Percentiles rank a stretch among this genome's conserved stretches.
Evolutionary conservation across 2,113 vertebrate genomes (phyloP).

Genomic region (Lethenteron reissneri): DNA sequence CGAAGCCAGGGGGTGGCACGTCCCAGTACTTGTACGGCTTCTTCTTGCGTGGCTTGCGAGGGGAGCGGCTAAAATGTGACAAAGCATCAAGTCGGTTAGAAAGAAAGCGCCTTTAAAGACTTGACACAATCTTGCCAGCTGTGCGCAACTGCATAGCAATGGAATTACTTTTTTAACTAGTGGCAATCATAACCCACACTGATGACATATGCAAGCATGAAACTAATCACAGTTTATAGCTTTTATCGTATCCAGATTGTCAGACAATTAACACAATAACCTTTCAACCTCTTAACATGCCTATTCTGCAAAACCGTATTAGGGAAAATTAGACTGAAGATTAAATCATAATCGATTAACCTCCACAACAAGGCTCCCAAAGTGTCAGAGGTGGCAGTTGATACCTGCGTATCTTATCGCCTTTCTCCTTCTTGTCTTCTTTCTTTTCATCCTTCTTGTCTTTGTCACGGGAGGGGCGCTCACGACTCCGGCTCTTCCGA

Average conservation of each 20-base stretch:
- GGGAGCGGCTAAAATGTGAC: conserved; percentile 9
- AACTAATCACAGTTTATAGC: not conserved
- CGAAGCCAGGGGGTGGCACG: conserved; percentile 29
- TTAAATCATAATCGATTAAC: not conserved
- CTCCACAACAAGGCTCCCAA: not conserved
- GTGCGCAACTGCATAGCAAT: not conserved
- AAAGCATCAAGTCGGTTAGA: not conserved
- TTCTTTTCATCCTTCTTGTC: conserved; percentile 24
- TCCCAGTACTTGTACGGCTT: conserved; percentile 29
- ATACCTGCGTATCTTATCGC: not conserved
- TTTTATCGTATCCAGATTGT: no score
- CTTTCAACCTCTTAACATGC: no score
- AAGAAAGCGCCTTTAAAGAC: not conserved
- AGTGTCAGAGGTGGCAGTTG: not conserved
- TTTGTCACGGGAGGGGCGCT: conserved; percentile 17
- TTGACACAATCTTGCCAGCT: not conserved
- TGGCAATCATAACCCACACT: not conserved
- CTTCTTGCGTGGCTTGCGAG: conserved; percentile 23
- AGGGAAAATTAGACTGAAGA: conserved; percentile 15
- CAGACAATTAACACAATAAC: no score
- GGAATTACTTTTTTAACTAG: not conserved
- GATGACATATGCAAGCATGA: not conserved
- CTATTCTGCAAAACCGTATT: conserved; percentile 22
- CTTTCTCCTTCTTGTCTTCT: conserved; percentile 33
- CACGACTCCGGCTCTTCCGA: conserved; percentile 2